These are phyloP conservation scores for Hoplostethus atlanticus DNA, from an alignment of 2,797 vertebrate species.

Conservation along the genomic window DNA sequence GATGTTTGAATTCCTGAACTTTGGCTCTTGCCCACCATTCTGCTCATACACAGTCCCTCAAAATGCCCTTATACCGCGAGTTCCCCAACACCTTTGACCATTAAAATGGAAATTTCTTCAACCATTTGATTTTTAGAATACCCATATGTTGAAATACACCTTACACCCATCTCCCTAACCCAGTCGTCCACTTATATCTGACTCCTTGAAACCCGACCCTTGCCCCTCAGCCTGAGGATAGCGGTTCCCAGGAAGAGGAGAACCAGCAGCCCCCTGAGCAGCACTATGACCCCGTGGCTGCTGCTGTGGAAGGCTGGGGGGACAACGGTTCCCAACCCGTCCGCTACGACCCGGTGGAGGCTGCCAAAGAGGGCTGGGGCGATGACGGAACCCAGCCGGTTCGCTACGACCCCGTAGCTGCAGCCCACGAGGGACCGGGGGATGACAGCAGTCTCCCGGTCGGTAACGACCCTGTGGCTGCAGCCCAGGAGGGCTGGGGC, in stretches of 20 bases:
- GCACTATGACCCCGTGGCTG: constrained; percentile 77
- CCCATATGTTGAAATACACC: constrained; percentile 38
- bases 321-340: constrained; percentile 71
- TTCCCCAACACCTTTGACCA: not conserved
- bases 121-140: constrained; percentile 40
- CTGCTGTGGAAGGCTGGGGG: constrained; percentile 79
- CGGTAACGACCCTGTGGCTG: constrained; percentile 50
- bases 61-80: not conserved
- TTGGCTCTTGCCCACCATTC: not conserved
- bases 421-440: constrained; percentile 72
- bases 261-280: constrained; percentile 55
- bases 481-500: constrained; percentile 62
- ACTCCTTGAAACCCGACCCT: constrained; percentile 72
- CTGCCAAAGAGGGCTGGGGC: constrained; percentile 80
- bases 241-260: constrained; percentile 70
- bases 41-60: not conserved
- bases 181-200: constrained; percentile 45
- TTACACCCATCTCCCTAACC: constrained; percentile 14
- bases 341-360: constrained; percentile 76
- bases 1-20: constrained; percentile 26
- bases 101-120: not conserved
- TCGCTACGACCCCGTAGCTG: constrained; percentile 55
- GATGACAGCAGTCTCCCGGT: constrained; percentile 68
- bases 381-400: constrained; percentile 75
- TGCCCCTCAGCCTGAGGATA: constrained; percentile 86